These are phyloP conservation scores for Hycleus phaleratus DNA, from an alignment of 1,140 invertebrate genomes.

Conservation along the genomic window DNA sequence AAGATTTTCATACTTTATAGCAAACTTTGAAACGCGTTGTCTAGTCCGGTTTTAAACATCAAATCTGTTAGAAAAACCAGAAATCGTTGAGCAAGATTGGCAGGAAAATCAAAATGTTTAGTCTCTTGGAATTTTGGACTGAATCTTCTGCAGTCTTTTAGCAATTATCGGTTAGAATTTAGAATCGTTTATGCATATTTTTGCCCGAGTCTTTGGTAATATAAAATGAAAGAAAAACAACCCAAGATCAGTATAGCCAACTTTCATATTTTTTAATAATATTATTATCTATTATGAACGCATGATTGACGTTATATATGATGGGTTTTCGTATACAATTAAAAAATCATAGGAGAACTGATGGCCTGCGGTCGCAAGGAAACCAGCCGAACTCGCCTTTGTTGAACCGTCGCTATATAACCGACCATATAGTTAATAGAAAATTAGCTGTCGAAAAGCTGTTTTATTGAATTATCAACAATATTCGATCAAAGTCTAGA, in stretches of 20 bases:
- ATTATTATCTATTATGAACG: slow-evolving; percentile 15
- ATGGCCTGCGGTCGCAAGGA: slow-evolving; percentile 11
- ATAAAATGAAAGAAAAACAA: slow-evolving; percentile 3
- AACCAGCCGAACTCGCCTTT: slow-evolving; percentile 5
- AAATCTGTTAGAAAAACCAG: no score
- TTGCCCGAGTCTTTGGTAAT: not conserved
- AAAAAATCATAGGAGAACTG: slow-evolving; percentile 4
- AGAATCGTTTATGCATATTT: no score
- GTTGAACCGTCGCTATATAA: not conserved
- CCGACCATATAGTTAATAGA: not conserved
- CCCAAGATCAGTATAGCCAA: not conserved
- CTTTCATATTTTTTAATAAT: slow-evolving; percentile 2
- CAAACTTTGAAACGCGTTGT: no score
- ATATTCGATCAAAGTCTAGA: not conserved
- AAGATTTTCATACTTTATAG: no score
- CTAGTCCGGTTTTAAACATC: no score
- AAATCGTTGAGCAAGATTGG: no score
- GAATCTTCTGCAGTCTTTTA: no score
- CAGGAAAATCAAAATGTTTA: no score
- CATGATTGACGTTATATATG: slow-evolving; percentile 14
- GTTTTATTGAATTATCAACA: slow-evolving; percentile 3
- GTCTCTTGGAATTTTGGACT: no score
- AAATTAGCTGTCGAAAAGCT: slow-evolving; percentile 14
- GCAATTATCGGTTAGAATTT: no score
- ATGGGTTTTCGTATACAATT: slow-evolving; percentile 12